A percentile compares a stretch with the other conserved stretches of the same genome.
Evolutionary conservation across 1,140 invertebrate species (phyloP).

Genomic region (Macrobrachium nipponense): DNA sequence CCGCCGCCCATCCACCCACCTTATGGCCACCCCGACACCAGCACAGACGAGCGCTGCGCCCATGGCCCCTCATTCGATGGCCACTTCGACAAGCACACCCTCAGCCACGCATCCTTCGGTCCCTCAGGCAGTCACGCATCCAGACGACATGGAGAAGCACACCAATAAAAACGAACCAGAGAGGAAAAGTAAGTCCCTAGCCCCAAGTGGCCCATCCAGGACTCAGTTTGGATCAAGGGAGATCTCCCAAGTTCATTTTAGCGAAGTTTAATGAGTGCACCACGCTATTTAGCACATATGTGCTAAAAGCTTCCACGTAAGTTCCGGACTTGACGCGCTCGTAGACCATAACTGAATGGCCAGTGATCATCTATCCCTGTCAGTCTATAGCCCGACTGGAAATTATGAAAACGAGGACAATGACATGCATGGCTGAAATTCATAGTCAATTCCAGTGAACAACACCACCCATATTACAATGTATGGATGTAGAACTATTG

Average conservation of each 20-base stretch:
- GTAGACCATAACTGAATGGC: no score
- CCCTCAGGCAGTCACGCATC: constrained; percentile 2
- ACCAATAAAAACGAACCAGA: constrained; percentile 40
- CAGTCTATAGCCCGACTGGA: neutral
- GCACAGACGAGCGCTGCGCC: constrained; percentile 25
- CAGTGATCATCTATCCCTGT: no score
- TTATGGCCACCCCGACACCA: constrained; percentile 34
- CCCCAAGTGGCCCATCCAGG: no score
- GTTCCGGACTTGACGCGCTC: neutral
- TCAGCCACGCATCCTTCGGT: constrained; percentile 25
- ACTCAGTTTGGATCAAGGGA: no score
- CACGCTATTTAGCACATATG: no score
- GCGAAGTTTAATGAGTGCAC: no score
- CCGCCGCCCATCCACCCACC: constrained; percentile 36
- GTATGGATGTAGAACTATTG: no score
- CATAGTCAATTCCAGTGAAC: no score
- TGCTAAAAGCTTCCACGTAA: neutral
- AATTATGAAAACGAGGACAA: no score
- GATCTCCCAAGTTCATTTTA: no score
- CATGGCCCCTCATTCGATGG: constrained; percentile 13
- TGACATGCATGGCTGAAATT: no score
- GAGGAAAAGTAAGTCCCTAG: constrained; percentile 27
- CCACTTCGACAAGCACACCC: constrained; percentile 17
- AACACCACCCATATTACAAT: no score
- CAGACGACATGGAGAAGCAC: constrained; percentile 35